These are phyloP conservation scores for Psittacula derbiana DNA, from an alignment of 2,797 vertebrate genomes.

Conservation along the genomic window DNA sequence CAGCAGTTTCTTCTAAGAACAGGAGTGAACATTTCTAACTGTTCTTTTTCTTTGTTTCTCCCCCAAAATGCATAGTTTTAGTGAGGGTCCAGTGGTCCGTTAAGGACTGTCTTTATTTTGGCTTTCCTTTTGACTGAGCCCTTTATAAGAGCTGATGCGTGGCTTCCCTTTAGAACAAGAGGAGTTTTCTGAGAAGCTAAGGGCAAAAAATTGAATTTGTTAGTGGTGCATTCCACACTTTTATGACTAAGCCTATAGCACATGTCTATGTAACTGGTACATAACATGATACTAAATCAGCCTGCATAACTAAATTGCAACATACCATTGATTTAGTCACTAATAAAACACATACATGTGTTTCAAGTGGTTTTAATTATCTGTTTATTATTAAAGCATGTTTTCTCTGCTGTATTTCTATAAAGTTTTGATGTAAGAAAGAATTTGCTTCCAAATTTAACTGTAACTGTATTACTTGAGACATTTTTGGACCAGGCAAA, in stretches of 20 bases:
- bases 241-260: constrained; percentile 57
- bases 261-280: constrained; percentile 62
- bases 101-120: constrained; percentile 57
- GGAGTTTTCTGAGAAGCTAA: constrained; percentile 40
- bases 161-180: constrained; percentile 42
- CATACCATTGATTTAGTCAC: constrained; percentile 64
- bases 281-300: constrained; percentile 65
- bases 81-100: constrained; percentile 27
- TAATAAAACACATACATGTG: constrained; percentile 60
- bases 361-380: constrained; percentile 68
- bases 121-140: constrained; percentile 42
- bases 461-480: not conserved
- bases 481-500: not conserved
- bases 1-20: not conserved
- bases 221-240: constrained; percentile 62
- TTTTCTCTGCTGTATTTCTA: constrained; percentile 35
- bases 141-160: constrained; percentile 20
- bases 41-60: constrained; percentile 18
- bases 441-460: constrained; percentile 44
- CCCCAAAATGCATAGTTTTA: not conserved
- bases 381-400: constrained; percentile 55
- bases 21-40: not conserved
- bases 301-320: constrained; percentile 57
- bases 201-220: constrained; percentile 62
- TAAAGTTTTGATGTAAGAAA: constrained; percentile 41